Conservation (phyloP, 1,140 invertebrate species). For the Drosophila burlai region DNA sequence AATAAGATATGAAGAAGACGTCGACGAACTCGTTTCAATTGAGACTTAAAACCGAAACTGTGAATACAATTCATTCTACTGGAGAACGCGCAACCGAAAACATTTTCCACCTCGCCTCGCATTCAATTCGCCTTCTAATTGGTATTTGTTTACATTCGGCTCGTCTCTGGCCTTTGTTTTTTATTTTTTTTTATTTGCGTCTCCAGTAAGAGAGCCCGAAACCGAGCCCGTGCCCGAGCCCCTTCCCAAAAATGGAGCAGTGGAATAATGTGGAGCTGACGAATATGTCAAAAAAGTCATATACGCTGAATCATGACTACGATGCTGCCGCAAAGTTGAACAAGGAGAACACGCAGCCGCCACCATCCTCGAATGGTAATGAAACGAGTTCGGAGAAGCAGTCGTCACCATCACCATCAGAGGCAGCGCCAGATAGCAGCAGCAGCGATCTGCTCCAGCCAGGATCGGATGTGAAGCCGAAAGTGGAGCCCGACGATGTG, state of each 20-base stretch:
- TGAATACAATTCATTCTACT: conserved; percentile 72
- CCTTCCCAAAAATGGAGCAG: conserved; percentile 70
- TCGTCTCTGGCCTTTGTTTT: conserved; percentile 25
- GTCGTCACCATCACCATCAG: not conserved
- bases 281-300: conserved; percentile 78
- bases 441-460: conserved; percentile 85
- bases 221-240: conserved; percentile 36
- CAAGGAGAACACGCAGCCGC: conserved; percentile 49
- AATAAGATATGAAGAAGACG: conserved; percentile 71
- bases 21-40: conserved; percentile 79
- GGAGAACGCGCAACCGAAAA: conserved; percentile 55
- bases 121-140: conserved; percentile 55
- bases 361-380: conserved; percentile 42
- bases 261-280: conserved; percentile 84
- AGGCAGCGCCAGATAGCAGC: not conserved
- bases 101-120: conserved; percentile 51
- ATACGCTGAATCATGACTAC: conserved; percentile 79
- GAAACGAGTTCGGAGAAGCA: conserved; percentile 4
- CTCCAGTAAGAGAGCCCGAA: conserved; percentile 43
- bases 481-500: conserved; percentile 86
- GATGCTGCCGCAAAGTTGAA: conserved; percentile 58
- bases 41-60: conserved; percentile 45
- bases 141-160: conserved; percentile 24
- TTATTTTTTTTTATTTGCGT: conserved; percentile 15
- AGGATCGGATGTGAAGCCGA: conserved; percentile 88